A percentile compares a stretch with the other conserved stretches of the same genome.
Conservation (phyloP, 2,888 invertebrate species). For the Erebia ligea region DNA sequence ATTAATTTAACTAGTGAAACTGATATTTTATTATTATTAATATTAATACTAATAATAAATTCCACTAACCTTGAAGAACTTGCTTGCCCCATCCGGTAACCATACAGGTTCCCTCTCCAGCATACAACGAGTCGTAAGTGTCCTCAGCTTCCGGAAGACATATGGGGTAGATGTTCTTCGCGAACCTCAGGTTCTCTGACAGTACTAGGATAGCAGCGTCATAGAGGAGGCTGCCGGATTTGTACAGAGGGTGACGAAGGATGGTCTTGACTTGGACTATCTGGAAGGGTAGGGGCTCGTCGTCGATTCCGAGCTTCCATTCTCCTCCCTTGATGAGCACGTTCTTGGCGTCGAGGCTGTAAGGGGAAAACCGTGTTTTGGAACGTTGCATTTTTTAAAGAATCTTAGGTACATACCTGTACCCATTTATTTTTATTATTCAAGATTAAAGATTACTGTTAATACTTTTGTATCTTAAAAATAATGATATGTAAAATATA, state of each 20-base stretch:
- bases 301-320: constrained; percentile 92
- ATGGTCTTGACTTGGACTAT: constrained; percentile 88
- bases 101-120: constrained; percentile 85
- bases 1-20: too few species aligned
- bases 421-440: too few species aligned
- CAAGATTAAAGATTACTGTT: too few species aligned
- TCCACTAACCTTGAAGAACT: constrained; percentile 87
- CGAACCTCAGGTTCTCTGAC: constrained; percentile 84
- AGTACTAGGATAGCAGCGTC: constrained; percentile 89
- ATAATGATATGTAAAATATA: too few species aligned
- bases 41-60: background rate
- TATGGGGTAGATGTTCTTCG: constrained; percentile 89
- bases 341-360: constrained; percentile 85
- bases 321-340: constrained; percentile 91
- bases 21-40: background rate
- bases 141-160: constrained; percentile 83
- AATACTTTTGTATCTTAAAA: too few species aligned
- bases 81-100: constrained; percentile 93
- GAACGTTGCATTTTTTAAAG: background rate
- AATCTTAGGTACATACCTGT: too few species aligned
- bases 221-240: constrained; percentile 80
- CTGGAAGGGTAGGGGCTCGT: constrained; percentile 91
- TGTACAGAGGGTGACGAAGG: constrained; percentile 87
- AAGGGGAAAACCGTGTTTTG: constrained; percentile 16
- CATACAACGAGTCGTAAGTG: constrained; percentile 83